Conservation (phyloP, 2,113 vertebrate species). For the Cranoglanis bouderius region DNA sequence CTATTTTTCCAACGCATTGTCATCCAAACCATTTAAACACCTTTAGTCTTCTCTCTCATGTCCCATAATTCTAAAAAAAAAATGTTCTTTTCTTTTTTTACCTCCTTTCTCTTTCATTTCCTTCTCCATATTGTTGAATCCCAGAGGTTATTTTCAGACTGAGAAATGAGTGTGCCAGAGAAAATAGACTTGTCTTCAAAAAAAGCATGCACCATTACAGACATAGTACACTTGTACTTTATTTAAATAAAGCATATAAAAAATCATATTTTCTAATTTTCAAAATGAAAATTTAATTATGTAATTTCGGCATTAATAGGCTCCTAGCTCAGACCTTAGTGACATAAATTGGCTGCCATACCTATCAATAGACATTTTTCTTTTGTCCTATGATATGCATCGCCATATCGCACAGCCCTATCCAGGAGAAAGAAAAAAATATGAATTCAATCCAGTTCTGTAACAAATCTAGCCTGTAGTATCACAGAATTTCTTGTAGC, state of each 20-base stretch:
- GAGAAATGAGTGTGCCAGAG: neutral
- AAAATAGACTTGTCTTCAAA: neutral
- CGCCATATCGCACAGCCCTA: too few relatives aligned
- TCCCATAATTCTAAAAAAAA: neutral
- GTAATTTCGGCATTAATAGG: neutral
- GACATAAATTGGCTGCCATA: neutral
- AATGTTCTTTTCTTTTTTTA: neutral
- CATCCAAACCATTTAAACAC: constrained; percentile 2
- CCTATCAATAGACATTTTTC: neutral
- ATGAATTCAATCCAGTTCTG: too few relatives aligned
- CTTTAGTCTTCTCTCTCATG: neutral
- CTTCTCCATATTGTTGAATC: constrained; percentile 25
- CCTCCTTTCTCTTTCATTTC: neutral
- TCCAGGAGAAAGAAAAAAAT: neutral
- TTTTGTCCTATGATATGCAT: too few relatives aligned
- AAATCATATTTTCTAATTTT: too few relatives aligned
- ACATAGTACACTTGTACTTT: neutral
- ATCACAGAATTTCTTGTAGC: neutral
- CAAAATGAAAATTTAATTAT: neutral
- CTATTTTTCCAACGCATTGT: neutral
- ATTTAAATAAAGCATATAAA: too few relatives aligned
- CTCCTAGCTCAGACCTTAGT: neutral
- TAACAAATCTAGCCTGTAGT: too few relatives aligned
- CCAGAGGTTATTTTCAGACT: constrained; percentile 30
- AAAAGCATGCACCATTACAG: neutral